A percentile compares a stretch with the other conserved stretches of the same genome.
Conservation (phyloP, 1,140 invertebrate species). For the Drosophila bocki region DNA sequence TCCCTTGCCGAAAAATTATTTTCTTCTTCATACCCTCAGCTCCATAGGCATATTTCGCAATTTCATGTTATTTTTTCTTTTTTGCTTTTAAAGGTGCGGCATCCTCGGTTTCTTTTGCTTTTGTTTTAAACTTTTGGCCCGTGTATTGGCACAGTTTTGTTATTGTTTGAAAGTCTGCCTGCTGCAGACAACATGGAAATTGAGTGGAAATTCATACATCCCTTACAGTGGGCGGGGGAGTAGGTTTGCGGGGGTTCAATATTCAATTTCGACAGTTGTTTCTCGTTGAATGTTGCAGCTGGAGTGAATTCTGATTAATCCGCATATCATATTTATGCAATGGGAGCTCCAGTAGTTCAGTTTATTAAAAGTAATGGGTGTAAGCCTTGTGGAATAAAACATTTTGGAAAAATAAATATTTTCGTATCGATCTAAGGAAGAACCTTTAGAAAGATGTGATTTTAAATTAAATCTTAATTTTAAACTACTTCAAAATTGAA, state of each 20-base stretch:
- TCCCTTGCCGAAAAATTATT: background rate
- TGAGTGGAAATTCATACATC: conserved; percentile 2
- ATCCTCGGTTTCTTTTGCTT: conserved; percentile 25
- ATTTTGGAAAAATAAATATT: background rate
- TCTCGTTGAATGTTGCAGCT: background rate
- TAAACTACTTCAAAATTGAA: background rate
- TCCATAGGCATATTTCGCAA: conserved; percentile 19
- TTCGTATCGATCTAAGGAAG: background rate
- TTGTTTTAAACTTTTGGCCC: conserved; percentile 33
- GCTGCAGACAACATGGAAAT: conserved; percentile 35
- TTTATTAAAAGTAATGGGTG: background rate
- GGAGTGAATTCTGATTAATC: conserved; percentile 14
- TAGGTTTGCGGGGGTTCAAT: background rate
- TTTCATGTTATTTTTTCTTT: conserved; percentile 9
- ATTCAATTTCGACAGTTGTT: conserved; percentile 35
- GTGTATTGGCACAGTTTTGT: conserved; percentile 20
- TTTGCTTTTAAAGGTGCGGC: conserved; percentile 14
- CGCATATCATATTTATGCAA: background rate
- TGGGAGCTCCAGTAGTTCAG: background rate
- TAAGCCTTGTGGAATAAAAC: background rate
- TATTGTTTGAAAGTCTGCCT: conserved; percentile 29
- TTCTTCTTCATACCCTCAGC: conserved; percentile 6
- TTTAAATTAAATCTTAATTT: background rate
- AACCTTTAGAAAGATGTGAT: background rate
- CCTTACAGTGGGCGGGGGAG: background rate